phyloP scores from a whole-genome alignment of 1,140 invertebrate genomes.

The Megathymus violae region DNA sequence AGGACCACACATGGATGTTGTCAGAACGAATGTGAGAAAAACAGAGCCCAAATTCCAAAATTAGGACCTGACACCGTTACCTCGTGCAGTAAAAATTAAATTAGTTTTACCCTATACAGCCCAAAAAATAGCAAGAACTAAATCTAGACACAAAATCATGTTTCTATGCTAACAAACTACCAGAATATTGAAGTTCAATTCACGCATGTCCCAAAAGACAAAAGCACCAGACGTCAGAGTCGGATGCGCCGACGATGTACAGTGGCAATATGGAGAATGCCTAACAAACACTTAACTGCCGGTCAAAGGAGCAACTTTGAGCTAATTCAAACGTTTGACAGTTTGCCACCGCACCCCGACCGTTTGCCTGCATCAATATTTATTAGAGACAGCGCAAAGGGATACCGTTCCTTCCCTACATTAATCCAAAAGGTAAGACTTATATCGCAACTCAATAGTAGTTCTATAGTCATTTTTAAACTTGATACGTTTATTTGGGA shows the following conservation, averaged over 20 bases:
- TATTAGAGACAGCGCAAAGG: conserved; percentile 40
- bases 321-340: conserved; percentile 56
- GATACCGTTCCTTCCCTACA: background rate
- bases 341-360: conserved; percentile 38
- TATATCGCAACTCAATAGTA: background rate
- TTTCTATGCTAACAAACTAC: background rate
- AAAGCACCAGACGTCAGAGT: background rate
- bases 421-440: background rate
- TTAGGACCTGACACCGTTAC: too few species aligned
- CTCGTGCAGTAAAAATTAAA: too few species aligned
- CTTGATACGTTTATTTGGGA: background rate
- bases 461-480: background rate
- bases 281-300: conserved; percentile 47
- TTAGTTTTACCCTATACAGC: too few species aligned
- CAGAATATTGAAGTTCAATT: conserved; percentile 5
- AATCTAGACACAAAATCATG: background rate
- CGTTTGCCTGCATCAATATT: conserved; percentile 54
- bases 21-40: too few species aligned
- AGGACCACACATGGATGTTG: too few species aligned
- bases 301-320: conserved; percentile 59
- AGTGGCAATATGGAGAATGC: conserved; percentile 32
- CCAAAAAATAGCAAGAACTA: background rate
- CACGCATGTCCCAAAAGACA: too few species aligned
- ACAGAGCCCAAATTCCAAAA: too few species aligned
- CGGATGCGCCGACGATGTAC: conserved; percentile 14